Evolutionary conservation across 1,140 invertebrate genomes (phyloP).

Genomic region (Drosophila willistoni): DNA sequence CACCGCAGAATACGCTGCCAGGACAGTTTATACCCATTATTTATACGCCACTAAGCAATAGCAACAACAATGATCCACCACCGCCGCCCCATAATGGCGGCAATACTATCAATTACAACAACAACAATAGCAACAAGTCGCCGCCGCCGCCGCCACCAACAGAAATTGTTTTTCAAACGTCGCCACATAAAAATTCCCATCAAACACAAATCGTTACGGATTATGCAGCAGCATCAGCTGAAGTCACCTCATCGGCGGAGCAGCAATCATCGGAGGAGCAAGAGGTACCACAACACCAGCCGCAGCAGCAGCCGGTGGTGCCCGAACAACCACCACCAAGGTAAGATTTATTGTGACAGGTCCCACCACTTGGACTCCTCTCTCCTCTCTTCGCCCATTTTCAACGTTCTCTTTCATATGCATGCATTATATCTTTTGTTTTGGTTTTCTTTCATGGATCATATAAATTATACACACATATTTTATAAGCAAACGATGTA

Average conservation of each 20-base stretch:
- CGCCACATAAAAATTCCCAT: constrained; percentile 70
- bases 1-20: constrained; percentile 79
- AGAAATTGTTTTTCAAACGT: constrained; percentile 61
- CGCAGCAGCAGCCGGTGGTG: constrained; percentile 17
- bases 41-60: constrained; percentile 74
- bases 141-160: constrained; percentile 32
- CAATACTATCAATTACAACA: constrained; percentile 75
- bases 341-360: constrained; percentile 47
- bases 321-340: constrained; percentile 51
- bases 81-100: constrained; percentile 43
- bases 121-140: constrained; percentile 34
- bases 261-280: constrained; percentile 45
- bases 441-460: constrained; percentile 10
- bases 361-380: not conserved
- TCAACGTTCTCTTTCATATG: not conserved
- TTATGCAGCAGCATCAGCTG: constrained; percentile 47
- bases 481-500: not conserved
- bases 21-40: constrained; percentile 82
- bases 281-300: constrained; percentile 12
- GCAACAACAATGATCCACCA: constrained; percentile 59
- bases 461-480: not conserved
- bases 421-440: constrained; percentile 16
- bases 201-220: constrained; percentile 73
- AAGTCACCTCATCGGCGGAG: constrained; percentile 32
- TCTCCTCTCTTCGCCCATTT: not conserved